These are phyloP conservation scores for Microcebus ravelobensis DNA, from an alignment of 2,113 vertebrate species.

Conservation along the genomic window DNA sequence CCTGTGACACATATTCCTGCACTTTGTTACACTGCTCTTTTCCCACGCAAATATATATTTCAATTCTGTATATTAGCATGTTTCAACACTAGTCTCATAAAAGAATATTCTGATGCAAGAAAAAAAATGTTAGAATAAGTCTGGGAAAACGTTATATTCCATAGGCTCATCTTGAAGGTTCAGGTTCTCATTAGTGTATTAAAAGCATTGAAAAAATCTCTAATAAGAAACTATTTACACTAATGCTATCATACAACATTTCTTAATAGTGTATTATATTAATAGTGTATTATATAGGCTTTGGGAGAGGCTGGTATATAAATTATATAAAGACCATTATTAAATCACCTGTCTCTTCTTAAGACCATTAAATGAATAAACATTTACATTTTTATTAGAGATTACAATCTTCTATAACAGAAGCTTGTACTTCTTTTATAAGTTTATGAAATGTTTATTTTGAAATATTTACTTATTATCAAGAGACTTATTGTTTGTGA, in stretches of 20 bases:
- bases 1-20: not conserved
- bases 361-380: not conserved
- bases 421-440: not conserved
- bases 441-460: not conserved
- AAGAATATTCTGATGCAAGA: not conserved
- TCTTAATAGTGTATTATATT: not conserved
- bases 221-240: not conserved
- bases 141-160: not conserved
- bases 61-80: not conserved
- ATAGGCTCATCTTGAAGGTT: not conserved
- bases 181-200: not conserved
- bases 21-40: not conserved
- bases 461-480: slow-evolving; percentile 20
- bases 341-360: not conserved
- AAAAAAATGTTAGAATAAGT: not conserved
- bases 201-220: not conserved
- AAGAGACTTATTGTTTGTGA: not conserved
- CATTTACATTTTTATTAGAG: not conserved
- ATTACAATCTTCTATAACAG: not conserved
- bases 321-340: not conserved
- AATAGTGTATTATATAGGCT: too few relatives aligned
- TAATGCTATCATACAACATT: not conserved
- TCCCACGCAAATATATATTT: not conserved
- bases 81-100: not conserved
- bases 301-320: not conserved